phyloP scores from a whole-genome alignment of 2,888 invertebrate species.

The Drosophila macrospina region DNA sequence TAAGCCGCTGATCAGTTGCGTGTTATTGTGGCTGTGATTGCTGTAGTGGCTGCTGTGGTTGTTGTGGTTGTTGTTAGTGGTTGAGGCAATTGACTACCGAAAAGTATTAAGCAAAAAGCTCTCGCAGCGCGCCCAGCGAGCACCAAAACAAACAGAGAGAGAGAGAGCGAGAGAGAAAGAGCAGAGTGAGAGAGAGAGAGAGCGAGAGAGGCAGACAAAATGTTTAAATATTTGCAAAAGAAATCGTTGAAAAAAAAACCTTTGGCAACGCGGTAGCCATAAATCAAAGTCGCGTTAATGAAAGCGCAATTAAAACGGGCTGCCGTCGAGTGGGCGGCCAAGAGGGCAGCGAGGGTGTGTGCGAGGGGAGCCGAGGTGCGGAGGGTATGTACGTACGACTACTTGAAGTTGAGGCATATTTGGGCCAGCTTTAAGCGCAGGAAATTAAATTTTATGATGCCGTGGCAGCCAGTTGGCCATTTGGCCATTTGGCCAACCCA shows the following conservation, averaged over 20 bases:
- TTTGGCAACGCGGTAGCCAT: slow-evolving; percentile 81
- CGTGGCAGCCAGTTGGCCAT: slow-evolving; percentile 78
- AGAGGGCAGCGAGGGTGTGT: neutral
- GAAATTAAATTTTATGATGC: slow-evolving; percentile 81
- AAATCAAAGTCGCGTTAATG: slow-evolving; percentile 83
- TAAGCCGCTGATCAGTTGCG: slow-evolving; percentile 56
- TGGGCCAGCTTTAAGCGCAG: slow-evolving; percentile 80
- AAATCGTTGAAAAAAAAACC: slow-evolving; percentile 74
- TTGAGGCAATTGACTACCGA: slow-evolving; percentile 78
- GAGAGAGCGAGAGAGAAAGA: slow-evolving; percentile 14
- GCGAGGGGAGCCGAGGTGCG: neutral
- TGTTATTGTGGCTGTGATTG: slow-evolving; percentile 14
- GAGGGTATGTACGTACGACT: slow-evolving; percentile 8
- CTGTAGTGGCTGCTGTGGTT: slow-evolving; percentile 19
- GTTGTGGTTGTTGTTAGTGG: slow-evolving; percentile 29
- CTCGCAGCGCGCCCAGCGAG: slow-evolving; percentile 56
- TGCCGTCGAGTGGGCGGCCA: slow-evolving; percentile 54
- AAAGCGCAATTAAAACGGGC: slow-evolving; percentile 81
- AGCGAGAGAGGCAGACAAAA: slow-evolving; percentile 28
- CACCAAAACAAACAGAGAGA: slow-evolving; percentile 71
- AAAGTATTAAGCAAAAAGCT: slow-evolving; percentile 78
- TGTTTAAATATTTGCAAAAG: slow-evolving; percentile 83
- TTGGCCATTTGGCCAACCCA: slow-evolving; percentile 59
- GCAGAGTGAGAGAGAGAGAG: slow-evolving; percentile 14
- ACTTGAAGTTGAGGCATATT: slow-evolving; percentile 60